Evolutionary conservation across 2,113 vertebrate species (phyloP).

Genomic region (Perca flavescens): DNA sequence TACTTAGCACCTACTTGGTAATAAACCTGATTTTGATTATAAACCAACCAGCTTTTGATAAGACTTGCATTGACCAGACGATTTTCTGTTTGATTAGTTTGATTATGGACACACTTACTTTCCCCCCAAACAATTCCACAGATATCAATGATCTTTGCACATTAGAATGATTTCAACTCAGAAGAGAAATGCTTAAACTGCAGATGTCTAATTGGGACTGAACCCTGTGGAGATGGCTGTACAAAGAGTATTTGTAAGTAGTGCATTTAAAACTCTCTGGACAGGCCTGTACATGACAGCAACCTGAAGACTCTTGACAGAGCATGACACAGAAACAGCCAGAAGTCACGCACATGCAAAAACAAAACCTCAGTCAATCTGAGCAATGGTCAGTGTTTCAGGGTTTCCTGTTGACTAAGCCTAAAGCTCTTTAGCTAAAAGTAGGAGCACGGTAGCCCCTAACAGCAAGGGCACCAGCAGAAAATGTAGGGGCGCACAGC

Average conservation of each 20-base stretch:
- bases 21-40: no score
- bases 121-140: neutral
- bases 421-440: neutral
- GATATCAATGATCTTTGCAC: neutral
- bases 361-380: constrained; percentile 8
- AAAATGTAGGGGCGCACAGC: no score
- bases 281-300: constrained; percentile 38
- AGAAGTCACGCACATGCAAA: constrained; percentile 6
- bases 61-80: no score
- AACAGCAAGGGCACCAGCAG: no score
- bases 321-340: neutral
- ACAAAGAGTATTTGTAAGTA: neutral
- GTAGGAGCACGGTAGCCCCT: no score
- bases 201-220: neutral
- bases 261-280: neutral
- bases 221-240: neutral
- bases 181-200: neutral
- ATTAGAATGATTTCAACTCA: neutral
- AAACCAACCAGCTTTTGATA: no score
- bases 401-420: neutral
- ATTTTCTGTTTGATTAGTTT: neutral
- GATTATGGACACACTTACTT: neutral
- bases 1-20: no score
- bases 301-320: constrained; percentile 47
- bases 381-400: neutral